phyloP scores from a whole-genome alignment of 1,140 invertebrate species.

The Helicoverpa zea region DNA sequence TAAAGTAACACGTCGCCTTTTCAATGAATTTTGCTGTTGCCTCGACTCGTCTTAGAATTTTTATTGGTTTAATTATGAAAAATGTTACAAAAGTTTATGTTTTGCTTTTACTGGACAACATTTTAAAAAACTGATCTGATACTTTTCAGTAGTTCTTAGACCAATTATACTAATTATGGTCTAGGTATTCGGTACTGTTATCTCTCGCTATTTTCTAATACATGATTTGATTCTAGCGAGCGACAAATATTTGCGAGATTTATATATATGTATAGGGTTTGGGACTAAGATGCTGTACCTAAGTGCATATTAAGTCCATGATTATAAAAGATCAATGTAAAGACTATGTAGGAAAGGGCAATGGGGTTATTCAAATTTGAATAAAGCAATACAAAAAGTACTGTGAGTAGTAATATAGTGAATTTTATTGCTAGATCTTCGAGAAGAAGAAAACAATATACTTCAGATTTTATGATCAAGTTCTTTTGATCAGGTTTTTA shows the following conservation, averaged over 20 bases:
- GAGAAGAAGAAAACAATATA: neutral
- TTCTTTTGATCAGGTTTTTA: neutral
- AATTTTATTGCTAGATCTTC: neutral
- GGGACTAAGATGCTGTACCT: no score
- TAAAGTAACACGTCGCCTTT: constrained; percentile 59
- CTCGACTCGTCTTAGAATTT: constrained; percentile 9
- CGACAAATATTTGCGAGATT: no score
- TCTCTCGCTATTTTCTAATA: neutral
- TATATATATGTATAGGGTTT: no score
- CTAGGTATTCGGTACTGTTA: no score
- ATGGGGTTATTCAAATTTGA: no score
- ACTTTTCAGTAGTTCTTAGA: no score
- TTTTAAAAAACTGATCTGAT: no score
- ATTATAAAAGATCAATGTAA: no score
- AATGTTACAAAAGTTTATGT: neutral
- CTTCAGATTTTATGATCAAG: neutral
- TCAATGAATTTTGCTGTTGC: constrained; percentile 54
- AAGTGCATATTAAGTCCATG: no score
- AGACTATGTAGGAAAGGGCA: no score
- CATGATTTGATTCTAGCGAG: neutral
- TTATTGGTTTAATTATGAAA: constrained; percentile 24
- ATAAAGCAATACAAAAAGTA: neutral
- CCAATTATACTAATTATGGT: no score
- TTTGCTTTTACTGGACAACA: no score
- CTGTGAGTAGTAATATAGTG: neutral